Percentiles rank a stretch among this genome's conserved stretches.
These are phyloP conservation scores for Habrosyne pyritoides DNA, from an alignment of 2,888 invertebrate genomes.

Conservation along the genomic window DNA sequence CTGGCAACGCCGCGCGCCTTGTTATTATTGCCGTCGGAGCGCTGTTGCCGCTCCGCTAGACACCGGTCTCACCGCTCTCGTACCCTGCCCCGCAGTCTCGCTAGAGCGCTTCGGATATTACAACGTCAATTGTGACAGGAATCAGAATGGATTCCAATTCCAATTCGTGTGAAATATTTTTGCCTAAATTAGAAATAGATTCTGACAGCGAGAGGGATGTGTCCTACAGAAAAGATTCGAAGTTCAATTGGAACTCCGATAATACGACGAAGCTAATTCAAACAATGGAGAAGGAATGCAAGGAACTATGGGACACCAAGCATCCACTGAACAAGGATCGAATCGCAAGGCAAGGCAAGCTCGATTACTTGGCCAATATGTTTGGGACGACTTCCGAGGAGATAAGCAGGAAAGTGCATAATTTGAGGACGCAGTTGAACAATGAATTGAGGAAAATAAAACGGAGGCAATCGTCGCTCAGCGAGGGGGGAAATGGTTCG, in stretches of 20 bases:
- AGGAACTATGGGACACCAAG: slow-evolving; percentile 69
- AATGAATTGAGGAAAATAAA: slow-evolving; percentile 74
- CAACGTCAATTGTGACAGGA: slow-evolving; percentile 48
- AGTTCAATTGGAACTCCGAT: slow-evolving; percentile 60
- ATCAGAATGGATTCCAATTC: slow-evolving; percentile 71
- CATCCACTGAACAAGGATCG: slow-evolving; percentile 61
- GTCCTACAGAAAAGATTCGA: slow-evolving; percentile 34
- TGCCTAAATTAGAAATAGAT: slow-evolving; percentile 66
- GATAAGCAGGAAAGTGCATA: slow-evolving; percentile 71
- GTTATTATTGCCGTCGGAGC: slow-evolving; percentile 34
- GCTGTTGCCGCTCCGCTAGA: slow-evolving; percentile 67
- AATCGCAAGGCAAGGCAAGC: slow-evolving; percentile 50
- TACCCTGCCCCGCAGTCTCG: slow-evolving; percentile 68
- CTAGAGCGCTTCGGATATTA: slow-evolving; percentile 67
- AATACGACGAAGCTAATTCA: slow-evolving; percentile 67
- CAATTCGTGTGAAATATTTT: slow-evolving; percentile 58
- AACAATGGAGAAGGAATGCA: slow-evolving; percentile 63
- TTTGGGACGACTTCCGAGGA: slow-evolving; percentile 69
- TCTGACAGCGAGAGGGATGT: slow-evolving; percentile 49
- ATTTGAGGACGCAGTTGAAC: slow-evolving; percentile 72
- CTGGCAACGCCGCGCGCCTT: slow-evolving; percentile 48
- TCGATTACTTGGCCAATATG: slow-evolving; percentile 62
- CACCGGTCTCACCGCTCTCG: slow-evolving; percentile 69
- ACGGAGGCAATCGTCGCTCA: slow-evolving; percentile 42
- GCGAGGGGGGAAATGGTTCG: slow-evolving; percentile 28